Evolutionary conservation across 2,113 vertebrate species (phyloP), one percentile per base, ranked within the genome.

Genomic region (Pseudonaja textilis): DNA sequence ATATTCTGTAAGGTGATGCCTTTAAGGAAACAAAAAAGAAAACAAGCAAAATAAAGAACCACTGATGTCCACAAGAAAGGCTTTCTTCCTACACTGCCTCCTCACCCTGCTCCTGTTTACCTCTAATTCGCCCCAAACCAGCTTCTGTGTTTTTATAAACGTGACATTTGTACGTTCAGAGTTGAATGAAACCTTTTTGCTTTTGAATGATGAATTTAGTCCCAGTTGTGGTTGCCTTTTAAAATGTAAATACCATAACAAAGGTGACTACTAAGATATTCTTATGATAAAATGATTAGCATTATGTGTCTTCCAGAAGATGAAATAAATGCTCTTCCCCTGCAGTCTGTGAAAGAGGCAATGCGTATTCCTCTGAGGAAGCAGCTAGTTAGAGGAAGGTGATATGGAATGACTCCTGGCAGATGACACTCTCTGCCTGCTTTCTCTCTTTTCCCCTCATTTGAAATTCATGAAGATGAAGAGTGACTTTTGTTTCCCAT

Each of bases 401-500:
- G 91, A 93, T 39, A 91, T 56, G 88, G 88, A 95, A 95, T 97
- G 94, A 45, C 95, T 95, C 89, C 95, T 95, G 93, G 86, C 95
- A 96, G 94, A 96, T 94, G 95, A 93, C n/a, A 55, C 93, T 92
- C 56, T 87, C 92, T 61, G 91, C 87, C 91, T 61, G 50, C 89
- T 81, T 56, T 89, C 57, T 87, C 87, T 92, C 59, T 93, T 4
- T 88, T 95, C 88, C 47, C 45, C 89, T 97, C 94, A 96, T 97
- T 95, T 97, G 97, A 97, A 98, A 97, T 97, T 97, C 96, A 97
- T 97, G 94, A 97, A 97, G 96, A 98, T 95, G 95, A 97, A 97
- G 94, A 89, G 91, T 90, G 94, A 94, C 94, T 97, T 97, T 98
- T 97, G 96, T 97, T 97, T 97, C 88, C 95, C 95, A 81, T 95